Conservation (phyloP, 2,113 vertebrate species). For the Pluvianellus socialis region DNA sequence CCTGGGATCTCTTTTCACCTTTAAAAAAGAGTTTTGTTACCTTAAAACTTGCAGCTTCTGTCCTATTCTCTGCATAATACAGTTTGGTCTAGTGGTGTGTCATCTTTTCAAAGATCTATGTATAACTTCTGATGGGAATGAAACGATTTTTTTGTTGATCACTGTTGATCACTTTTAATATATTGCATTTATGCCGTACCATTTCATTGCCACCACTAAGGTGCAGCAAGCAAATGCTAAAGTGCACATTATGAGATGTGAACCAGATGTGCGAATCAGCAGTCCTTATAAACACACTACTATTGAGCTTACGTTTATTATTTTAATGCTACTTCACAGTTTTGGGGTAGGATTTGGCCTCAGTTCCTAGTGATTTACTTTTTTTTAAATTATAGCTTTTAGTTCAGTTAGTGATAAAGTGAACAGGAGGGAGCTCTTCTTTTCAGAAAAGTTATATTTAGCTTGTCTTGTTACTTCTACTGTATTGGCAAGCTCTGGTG, state of each 20-base stretch:
- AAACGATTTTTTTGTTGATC: background rate
- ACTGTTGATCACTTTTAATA: background rate
- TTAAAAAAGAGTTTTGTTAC: background rate
- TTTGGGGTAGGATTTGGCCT: background rate
- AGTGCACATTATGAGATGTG: background rate
- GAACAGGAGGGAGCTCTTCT: background rate
- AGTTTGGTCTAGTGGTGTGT: background rate
- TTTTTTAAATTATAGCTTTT: background rate
- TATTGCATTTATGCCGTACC: background rate
- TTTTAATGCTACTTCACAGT: background rate
- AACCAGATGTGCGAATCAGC: background rate
- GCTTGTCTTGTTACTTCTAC: background rate
- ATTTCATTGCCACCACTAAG: background rate
- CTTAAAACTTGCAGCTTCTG: background rate
- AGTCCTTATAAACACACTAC: background rate
- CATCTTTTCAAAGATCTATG: background rate
- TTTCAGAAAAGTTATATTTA: background rate
- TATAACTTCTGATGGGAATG: background rate
- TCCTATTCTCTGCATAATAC: background rate
- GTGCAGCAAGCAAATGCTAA: background rate
- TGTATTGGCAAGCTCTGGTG: background rate
- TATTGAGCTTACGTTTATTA: background rate
- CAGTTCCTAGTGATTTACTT: background rate
- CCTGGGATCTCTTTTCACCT: background rate
- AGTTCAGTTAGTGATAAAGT: background rate